These are phyloP conservation scores for Falcunculus frontatus DNA, from an alignment of 2,113 vertebrate species.

Conservation along the genomic window DNA sequence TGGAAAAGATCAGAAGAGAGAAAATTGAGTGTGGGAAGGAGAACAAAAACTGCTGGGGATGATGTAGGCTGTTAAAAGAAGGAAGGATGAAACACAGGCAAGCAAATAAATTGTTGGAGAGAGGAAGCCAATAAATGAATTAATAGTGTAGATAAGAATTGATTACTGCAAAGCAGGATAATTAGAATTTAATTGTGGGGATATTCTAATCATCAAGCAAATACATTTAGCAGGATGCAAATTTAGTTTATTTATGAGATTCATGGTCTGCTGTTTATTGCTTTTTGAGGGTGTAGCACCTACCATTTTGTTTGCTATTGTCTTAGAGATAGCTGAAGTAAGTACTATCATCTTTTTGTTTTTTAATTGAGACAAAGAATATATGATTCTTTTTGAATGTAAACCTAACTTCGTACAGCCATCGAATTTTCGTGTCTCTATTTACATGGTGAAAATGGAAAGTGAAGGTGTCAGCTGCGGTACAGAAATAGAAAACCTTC, in stretches of 20 bases:
- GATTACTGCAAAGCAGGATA: neutral
- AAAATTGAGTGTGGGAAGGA: neutral
- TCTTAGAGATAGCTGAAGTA: neutral
- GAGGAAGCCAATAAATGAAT: neutral
- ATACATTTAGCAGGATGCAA: neutral
- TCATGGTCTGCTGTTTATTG: neutral
- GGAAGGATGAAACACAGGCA: neutral
- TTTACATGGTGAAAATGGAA: neutral
- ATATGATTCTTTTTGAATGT: neutral
- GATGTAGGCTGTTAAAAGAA: neutral
- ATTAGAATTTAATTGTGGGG: neutral
- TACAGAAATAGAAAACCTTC: slow-evolving; percentile 33
- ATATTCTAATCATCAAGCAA: neutral
- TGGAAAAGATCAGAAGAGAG: neutral
- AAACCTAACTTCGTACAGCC: neutral
- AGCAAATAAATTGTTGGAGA: neutral
- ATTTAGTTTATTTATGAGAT: neutral
- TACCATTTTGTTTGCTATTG: neutral
- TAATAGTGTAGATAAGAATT: neutral
- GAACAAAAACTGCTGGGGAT: neutral
- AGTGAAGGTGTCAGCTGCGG: neutral
- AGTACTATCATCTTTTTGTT: neutral
- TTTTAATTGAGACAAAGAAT: neutral
- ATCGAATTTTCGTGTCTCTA: neutral
- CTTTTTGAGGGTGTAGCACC: neutral